Percentiles rank a stretch among this genome's conserved stretches.
These are phyloP conservation scores for Microctenopoma stevenorrisi DNA, from an alignment of 2,797 vertebrate species.

Conservation along the genomic window DNA sequence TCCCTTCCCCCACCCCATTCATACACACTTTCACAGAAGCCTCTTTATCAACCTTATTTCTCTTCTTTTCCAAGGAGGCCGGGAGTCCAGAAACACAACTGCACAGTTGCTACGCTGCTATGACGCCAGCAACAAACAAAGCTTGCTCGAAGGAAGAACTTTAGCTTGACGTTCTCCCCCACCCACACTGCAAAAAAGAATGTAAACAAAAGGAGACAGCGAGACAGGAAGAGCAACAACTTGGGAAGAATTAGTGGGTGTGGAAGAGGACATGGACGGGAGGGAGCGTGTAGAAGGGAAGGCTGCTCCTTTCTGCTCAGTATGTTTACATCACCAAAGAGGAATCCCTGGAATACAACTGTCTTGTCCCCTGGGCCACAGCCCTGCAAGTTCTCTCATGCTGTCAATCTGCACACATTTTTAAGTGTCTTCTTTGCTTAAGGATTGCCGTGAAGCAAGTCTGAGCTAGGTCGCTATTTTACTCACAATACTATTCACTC, in stretches of 20 bases:
- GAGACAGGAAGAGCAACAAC: constrained; percentile 43
- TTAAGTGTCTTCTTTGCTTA: background rate
- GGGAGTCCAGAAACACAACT: constrained; percentile 27
- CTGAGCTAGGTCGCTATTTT: background rate
- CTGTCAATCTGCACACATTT: constrained; percentile 18
- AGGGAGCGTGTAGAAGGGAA: constrained; percentile 13
- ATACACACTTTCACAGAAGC: constrained; percentile 22
- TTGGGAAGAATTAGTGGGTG: constrained; percentile 43
- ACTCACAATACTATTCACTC: no score
- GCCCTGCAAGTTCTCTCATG: constrained; percentile 26
- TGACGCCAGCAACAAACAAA: constrained; percentile 55
- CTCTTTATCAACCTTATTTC: constrained; percentile 34
- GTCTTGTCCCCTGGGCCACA: constrained; percentile 21
- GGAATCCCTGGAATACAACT: constrained; percentile 70
- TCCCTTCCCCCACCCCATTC: background rate
- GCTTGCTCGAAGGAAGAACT: constrained; percentile 31
- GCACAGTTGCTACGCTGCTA: constrained; percentile 50
- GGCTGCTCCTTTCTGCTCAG: constrained; percentile 30
- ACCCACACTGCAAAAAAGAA: constrained; percentile 30
- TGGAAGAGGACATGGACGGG: constrained; percentile 32
- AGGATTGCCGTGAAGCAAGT: constrained; percentile 10
- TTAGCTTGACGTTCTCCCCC: constrained; percentile 48
- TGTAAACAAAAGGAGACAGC: constrained; percentile 66
- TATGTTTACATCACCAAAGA: constrained; percentile 69
- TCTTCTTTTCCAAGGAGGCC: constrained; percentile 37